Evolutionary conservation across 2,113 vertebrate genomes (phyloP).

Genomic region (Lamprotornis superbus): DNA sequence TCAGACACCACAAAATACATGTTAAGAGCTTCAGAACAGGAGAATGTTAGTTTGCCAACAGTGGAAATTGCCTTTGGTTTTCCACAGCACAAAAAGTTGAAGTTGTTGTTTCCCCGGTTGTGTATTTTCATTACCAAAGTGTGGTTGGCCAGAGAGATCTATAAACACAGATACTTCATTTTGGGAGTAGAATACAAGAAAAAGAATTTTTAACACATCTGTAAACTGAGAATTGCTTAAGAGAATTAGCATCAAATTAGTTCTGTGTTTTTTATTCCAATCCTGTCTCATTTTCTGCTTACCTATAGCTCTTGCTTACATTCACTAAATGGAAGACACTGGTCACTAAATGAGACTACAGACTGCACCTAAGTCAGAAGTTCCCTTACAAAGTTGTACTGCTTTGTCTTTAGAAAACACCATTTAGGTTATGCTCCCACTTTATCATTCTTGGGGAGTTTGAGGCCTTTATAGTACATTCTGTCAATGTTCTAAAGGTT

Average conservation of each 20-base stretch:
- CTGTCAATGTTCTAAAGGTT: not conserved
- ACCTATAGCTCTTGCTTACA: not conserved
- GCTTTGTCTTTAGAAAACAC: not conserved
- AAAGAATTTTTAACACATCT: not conserved
- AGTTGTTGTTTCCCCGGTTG: not conserved
- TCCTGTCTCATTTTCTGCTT: not conserved
- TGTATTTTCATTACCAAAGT: not conserved
- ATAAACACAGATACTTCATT: not conserved
- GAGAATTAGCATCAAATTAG: not conserved
- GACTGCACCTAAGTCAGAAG: not conserved
- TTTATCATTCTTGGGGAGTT: not conserved
- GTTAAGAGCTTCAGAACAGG: not conserved
- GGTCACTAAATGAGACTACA: not conserved
- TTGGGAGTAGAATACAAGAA: not conserved
- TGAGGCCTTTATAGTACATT: not conserved
- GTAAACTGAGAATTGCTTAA: not conserved
- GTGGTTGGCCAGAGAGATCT: not conserved
- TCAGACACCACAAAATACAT: not conserved
- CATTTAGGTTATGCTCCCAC: not conserved
- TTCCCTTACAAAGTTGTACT: not conserved
- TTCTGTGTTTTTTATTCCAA: not conserved
- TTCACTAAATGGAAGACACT: not conserved
- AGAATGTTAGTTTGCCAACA: not conserved
- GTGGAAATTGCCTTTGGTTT: not conserved
- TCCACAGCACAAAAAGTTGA: not conserved